A percentile compares a stretch with the other conserved stretches of the same genome.
phyloP scores from a whole-genome alignment of 1,140 invertebrate genomes.

The fruit fly (Drosophila melanogaster) region Release_6_plus_ISO1_MT NT_037436.4:8637001-8637500 shows the following conservation, averaged over 20 bases:
- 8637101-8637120: constrained; percentile 74
- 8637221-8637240: constrained; percentile 62
- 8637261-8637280: constrained; percentile 31
- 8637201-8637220: constrained; percentile 65
- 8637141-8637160: constrained; percentile 84
- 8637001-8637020: constrained; percentile 69
- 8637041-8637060: constrained; percentile 65
- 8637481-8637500: constrained; percentile 92
- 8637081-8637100: constrained; percentile 42
- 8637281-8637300: constrained; percentile 62
- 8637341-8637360: constrained; percentile 76
- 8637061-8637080: constrained; percentile 33
- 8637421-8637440: constrained; percentile 74
- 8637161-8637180: constrained; percentile 83
- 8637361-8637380: constrained; percentile 65
- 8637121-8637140: constrained; percentile 85
- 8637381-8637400: constrained; percentile 18
- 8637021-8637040: constrained; percentile 71
- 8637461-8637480: constrained; percentile 94
- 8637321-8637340: constrained; percentile 37
- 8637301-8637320: constrained; percentile 65
- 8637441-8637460: constrained; percentile 90
- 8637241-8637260: constrained; percentile 53
- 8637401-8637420: constrained; percentile 24
- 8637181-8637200: constrained; percentile 83